Evolutionary conservation across 2,888 invertebrate species (phyloP).

Genomic region (Caenorhabditis sinica): DNA sequence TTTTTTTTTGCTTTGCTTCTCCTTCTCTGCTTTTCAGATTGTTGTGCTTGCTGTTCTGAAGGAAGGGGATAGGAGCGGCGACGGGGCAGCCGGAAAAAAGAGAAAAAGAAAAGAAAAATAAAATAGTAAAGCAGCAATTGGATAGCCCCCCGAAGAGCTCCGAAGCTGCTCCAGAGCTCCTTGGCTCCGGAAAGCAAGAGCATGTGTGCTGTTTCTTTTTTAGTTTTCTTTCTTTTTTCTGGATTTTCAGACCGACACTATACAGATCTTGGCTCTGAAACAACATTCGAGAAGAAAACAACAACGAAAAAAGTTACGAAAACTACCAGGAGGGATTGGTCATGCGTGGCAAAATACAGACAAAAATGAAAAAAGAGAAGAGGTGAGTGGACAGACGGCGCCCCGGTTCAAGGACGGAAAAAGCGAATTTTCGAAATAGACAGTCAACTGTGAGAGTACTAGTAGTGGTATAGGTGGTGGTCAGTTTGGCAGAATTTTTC

Average conservation of each 20-base stretch:
- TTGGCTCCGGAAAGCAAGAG: slow-evolving; percentile 50
- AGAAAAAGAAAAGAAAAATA: slow-evolving; percentile 59
- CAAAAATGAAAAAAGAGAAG: slow-evolving; percentile 28
- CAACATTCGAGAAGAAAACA: slow-evolving; percentile 32
- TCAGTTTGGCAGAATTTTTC: slow-evolving; percentile 48
- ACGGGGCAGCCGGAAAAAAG: slow-evolving; percentile 49
- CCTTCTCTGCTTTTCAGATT: slow-evolving; percentile 56
- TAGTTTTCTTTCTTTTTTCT: slow-evolving; percentile 29
- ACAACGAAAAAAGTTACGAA: slow-evolving; percentile 26
- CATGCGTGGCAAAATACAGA: slow-evolving; percentile 41
- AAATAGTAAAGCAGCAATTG: slow-evolving; percentile 67
- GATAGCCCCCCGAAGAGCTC: slow-evolving; percentile 50
- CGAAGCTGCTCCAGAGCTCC: slow-evolving; percentile 29
- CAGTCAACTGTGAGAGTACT: slow-evolving; percentile 30
- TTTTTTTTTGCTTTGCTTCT: slow-evolving; percentile 37
- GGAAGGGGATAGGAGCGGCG: slow-evolving; percentile 42
- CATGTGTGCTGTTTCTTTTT: slow-evolving; percentile 57
- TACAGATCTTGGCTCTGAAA: slow-evolving; percentile 46
- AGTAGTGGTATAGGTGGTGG: slow-evolving; percentile 33
- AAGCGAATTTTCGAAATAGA: slow-evolving; percentile 48
- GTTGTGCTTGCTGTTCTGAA: slow-evolving; percentile 61
- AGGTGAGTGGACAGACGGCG: slow-evolving; percentile 52
- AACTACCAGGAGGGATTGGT: slow-evolving; percentile 21
- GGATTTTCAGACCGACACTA: slow-evolving; percentile 38
- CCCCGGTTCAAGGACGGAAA: slow-evolving; percentile 60